Percentiles rank a stretch among this genome's conserved stretches.
These are phyloP conservation scores for Prolemur simus DNA, from an alignment of 2,113 vertebrate species.

Conservation along the genomic window DNA sequence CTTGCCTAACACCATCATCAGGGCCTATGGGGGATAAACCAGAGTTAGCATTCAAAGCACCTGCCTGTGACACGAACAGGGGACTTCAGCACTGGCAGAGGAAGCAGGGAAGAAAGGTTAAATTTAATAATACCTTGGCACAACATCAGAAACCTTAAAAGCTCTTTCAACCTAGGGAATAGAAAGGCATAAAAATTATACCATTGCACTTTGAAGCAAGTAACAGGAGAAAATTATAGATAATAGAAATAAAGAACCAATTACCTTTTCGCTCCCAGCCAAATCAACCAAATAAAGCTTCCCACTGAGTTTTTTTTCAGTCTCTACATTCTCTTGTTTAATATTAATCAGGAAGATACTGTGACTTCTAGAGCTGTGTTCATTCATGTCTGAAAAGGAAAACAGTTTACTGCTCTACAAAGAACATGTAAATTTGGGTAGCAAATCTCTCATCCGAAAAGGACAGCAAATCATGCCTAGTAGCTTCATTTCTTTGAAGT, in stretches of 20 bases:
- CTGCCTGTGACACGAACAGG: not conserved
- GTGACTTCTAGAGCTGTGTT: conserved; percentile 98
- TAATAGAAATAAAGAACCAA: conserved; percentile 61
- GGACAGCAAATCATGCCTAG: not conserved
- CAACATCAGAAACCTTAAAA: conserved; percentile 52
- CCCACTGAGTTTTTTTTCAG: conserved; percentile 95
- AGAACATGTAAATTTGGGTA: not conserved
- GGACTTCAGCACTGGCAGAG: not conserved
- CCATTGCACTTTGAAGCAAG: conserved; percentile 48
- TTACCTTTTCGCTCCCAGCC: conserved; percentile 97
- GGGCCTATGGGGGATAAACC: not conserved
- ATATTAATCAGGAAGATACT: conserved; percentile 98
- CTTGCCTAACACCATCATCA: not conserved
- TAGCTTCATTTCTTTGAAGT: not conserved
- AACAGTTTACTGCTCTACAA: conserved; percentile 59
- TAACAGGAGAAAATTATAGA: conserved; percentile 55
- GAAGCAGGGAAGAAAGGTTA: conserved; percentile 27
- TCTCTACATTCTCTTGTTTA: conserved; percentile 98
- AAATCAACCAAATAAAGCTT: conserved; percentile 98
- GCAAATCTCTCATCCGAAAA: not conserved
- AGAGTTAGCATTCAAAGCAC: not conserved
- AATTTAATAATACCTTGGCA: conserved; percentile 42
- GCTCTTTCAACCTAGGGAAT: conserved; percentile 53
- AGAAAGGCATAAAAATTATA: conserved; percentile 55
- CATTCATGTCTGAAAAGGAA: conserved; percentile 94